phyloP scores from a whole-genome alignment of 2,797 vertebrate genomes.

The Lutjanus argentimaculatus region DNA sequence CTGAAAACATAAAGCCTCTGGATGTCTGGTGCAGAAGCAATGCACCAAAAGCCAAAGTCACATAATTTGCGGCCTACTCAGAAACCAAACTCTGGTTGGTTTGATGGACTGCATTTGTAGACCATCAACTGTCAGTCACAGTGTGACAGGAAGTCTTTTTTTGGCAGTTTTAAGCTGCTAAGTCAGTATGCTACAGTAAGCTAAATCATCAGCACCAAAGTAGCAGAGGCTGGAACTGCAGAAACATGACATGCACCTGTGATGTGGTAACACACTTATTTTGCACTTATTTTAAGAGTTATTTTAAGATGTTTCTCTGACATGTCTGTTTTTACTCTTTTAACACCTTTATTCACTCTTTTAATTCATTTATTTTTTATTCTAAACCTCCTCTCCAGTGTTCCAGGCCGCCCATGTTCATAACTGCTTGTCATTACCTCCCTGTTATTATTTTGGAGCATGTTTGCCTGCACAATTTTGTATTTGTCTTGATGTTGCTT shows the following conservation, averaged over 20 bases:
- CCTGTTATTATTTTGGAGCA: constrained; percentile 4
- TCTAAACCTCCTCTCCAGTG: background rate
- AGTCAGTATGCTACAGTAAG: background rate
- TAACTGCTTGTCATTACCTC: background rate
- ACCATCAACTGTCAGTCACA: background rate
- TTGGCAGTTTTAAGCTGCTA: background rate
- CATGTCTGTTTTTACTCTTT: background rate
- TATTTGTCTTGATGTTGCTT: constrained; percentile 5
- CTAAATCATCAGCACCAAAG: background rate
- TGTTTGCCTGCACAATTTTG: constrained; percentile 1
- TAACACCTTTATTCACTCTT: background rate
- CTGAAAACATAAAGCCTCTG: no score
- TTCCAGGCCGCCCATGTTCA: background rate
- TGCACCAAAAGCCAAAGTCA: no score
- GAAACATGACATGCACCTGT: background rate
- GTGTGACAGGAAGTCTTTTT: background rate
- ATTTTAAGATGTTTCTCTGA: background rate
- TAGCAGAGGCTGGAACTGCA: background rate
- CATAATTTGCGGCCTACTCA: background rate
- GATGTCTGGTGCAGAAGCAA: no score
- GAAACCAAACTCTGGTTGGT: background rate
- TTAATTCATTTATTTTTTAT: background rate
- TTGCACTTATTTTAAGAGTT: no score
- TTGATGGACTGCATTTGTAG: background rate
- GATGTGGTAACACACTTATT: background rate